Conservation (phyloP, 2,888 invertebrate genomes). For the Diploptera punctata region DNA sequence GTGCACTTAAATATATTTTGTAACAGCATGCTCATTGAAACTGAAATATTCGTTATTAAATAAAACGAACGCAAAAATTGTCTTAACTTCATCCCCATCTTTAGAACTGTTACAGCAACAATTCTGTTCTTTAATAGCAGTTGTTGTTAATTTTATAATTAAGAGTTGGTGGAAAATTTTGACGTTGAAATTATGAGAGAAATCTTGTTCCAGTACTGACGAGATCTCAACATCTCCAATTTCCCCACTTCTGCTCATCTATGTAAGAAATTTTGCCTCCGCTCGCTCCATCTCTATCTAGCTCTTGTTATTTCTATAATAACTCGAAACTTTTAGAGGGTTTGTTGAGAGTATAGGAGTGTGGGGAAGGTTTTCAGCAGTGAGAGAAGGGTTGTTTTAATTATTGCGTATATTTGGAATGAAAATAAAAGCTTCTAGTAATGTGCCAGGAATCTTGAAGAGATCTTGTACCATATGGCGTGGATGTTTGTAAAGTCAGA, state of each 20-base stretch:
- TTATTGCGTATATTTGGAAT: conserved; percentile 5
- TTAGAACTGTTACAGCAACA: background rate
- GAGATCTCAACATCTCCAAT: background rate
- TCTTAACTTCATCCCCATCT: too few relatives aligned
- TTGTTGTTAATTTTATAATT: background rate
- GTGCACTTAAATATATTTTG: too few relatives aligned
- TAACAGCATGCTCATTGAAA: too few relatives aligned
- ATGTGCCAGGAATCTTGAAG: conserved; percentile 3
- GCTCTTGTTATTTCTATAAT: background rate
- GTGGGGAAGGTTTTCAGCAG: too few relatives aligned
- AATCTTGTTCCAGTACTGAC: background rate
- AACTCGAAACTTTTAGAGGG: conserved; percentile 7
- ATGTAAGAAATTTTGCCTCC: background rate
- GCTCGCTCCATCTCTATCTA: background rate
- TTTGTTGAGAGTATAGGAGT: background rate
- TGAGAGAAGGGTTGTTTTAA: background rate
- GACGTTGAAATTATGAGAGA: background rate
- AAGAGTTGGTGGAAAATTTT: background rate
- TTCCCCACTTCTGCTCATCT: background rate
- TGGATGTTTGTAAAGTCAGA: background rate
- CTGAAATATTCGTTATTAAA: too few relatives aligned
- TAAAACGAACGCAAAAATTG: too few relatives aligned
- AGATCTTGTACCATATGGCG: conserved; percentile 7
- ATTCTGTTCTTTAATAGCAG: background rate
- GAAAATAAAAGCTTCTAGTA: background rate